Percentiles rank a stretch among this genome's conserved stretches.
These are phyloP conservation scores for Diachasmimorpha longicaudata DNA, from an alignment of 1,140 invertebrate species.

Conservation along the genomic window DNA sequence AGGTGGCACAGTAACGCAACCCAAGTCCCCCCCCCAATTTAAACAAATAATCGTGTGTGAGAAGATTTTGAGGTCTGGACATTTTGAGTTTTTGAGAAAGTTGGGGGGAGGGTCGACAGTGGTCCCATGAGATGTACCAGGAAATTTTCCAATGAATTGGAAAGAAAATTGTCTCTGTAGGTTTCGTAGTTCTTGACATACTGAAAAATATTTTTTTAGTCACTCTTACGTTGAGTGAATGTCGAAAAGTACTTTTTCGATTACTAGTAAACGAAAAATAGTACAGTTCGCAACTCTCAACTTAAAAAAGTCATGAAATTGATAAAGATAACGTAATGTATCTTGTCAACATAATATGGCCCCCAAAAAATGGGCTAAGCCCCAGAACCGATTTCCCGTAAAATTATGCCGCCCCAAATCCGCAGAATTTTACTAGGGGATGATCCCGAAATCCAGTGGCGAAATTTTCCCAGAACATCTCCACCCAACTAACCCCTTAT, in stretches of 20 bases:
- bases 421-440: not conserved
- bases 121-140: not conserved
- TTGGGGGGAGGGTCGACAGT: not conserved
- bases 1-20: slow-evolving; percentile 50
- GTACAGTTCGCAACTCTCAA: too few relatives aligned
- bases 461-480: slow-evolving; percentile 24
- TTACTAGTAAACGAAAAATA: too few relatives aligned
- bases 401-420: not conserved
- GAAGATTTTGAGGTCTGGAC: not conserved
- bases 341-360: too few relatives aligned
- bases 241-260: too few relatives aligned
- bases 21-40: slow-evolving; percentile 29
- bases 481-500: not conserved
- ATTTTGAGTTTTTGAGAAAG: not conserved
- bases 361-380: not conserved
- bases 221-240: too few relatives aligned
- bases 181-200: not conserved
- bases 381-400: not conserved
- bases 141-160: not conserved
- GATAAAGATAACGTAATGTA: too few relatives aligned
- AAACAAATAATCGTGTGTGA: not conserved
- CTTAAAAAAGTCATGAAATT: too few relatives aligned
- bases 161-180: not conserved
- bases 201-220: too few relatives aligned
- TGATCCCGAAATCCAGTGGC: not conserved